Evolutionary conservation across 1,140 invertebrate species (phyloP).

Genomic region (Dreissena rostriformis): DNA sequence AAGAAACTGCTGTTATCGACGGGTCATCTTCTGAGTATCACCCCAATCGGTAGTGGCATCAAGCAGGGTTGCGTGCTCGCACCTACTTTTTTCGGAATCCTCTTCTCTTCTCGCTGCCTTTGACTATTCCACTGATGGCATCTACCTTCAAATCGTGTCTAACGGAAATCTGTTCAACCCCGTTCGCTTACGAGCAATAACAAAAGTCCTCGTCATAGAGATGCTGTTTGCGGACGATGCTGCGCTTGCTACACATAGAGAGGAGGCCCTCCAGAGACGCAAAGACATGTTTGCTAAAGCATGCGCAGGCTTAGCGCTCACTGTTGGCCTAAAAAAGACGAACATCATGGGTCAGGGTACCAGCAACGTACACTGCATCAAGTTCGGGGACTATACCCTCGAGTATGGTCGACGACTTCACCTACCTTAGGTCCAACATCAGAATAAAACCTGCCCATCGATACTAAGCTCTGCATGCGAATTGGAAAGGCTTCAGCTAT

Average conservation of each 20-base stretch:
- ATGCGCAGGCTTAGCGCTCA: slow-evolving; percentile 38
- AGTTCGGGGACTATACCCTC: slow-evolving; percentile 12
- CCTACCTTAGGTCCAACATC: slow-evolving; percentile 44
- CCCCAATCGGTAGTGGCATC: not conserved
- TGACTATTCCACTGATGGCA: slow-evolving; percentile 15
- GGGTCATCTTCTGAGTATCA: not conserved
- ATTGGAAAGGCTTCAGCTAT: slow-evolving; percentile 2
- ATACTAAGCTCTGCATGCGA: not conserved
- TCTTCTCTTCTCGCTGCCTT: slow-evolving; percentile 11
- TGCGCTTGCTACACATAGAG: slow-evolving; percentile 14
- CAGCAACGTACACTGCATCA: slow-evolving; percentile 21
- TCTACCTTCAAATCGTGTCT: not conserved
- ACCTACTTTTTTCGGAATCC: slow-evolving; percentile 32
- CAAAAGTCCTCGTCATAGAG: not conserved
- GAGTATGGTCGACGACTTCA: slow-evolving; percentile 38
- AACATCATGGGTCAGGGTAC: slow-evolving; percentile 13
- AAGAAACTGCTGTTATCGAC: not conserved
- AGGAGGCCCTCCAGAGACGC: slow-evolving; percentile 21
- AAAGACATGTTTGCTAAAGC: slow-evolving; percentile 7
- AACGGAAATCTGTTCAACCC: slow-evolving; percentile 32
- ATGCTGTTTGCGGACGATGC: slow-evolving; percentile 26
- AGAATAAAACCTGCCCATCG: slow-evolving; percentile 44
- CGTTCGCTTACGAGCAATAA: not conserved
- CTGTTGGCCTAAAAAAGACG: slow-evolving; percentile 27
- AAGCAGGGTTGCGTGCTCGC: slow-evolving; percentile 19